phyloP scores from a whole-genome alignment of 2,797 vertebrate species.

The Clarias platycephalus region DNA sequence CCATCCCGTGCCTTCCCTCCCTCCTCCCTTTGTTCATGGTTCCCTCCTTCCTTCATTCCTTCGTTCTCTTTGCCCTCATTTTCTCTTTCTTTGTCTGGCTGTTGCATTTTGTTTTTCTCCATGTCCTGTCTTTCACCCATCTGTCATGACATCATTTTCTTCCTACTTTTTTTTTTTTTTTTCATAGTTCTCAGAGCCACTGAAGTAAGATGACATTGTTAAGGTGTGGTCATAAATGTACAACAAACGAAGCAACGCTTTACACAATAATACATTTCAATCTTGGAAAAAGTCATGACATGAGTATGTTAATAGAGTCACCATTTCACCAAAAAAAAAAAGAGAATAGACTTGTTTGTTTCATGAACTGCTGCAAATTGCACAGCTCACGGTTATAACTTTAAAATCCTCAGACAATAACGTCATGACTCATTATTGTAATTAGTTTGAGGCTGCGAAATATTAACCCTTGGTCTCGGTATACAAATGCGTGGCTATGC shows the following conservation, averaged over 20 bases:
- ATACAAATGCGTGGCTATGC: background rate
- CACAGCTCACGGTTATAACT: background rate
- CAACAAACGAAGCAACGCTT: background rate
- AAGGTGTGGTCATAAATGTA: background rate
- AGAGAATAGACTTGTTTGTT: background rate
- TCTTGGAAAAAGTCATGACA: background rate
- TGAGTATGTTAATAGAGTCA: background rate
- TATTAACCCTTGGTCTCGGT: background rate
- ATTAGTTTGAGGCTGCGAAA: background rate
- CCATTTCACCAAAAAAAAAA: background rate
- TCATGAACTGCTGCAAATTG: background rate
- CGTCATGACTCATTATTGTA: background rate
- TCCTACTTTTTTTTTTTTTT: background rate
- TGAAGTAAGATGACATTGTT: background rate
- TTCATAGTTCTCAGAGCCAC: background rate
- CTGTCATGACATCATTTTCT: constrained; percentile 11
- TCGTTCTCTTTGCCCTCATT: constrained; percentile 6
- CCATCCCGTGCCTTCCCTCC: constrained; percentile 10
- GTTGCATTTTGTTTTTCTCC: constrained; percentile 9
- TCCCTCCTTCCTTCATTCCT: constrained; percentile 15
- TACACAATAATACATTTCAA: background rate
- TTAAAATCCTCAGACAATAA: background rate
- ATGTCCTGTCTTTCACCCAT: constrained; percentile 21
- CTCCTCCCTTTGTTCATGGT: background rate
- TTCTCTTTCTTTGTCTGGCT: constrained; percentile 40